Evolutionary conservation across 2,797 vertebrate species (phyloP).

Genomic region (Enteromius argenteus): DNA sequence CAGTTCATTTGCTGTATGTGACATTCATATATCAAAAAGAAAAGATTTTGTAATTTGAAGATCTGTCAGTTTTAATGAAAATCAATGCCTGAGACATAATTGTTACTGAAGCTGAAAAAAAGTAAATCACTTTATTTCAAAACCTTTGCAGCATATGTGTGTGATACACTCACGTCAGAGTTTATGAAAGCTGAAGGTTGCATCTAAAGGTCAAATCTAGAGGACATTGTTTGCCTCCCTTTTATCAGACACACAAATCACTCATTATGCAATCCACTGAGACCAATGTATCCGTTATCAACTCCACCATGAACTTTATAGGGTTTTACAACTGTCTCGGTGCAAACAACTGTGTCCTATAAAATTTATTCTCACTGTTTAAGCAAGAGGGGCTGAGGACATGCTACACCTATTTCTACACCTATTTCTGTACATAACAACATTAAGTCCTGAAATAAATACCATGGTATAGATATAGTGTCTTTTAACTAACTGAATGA

Average conservation of each 20-base stretch:
- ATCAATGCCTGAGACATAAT: not conserved
- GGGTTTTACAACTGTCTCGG: conserved; percentile 8
- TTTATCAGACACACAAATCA: conserved; percentile 17
- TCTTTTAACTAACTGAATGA: conserved; percentile 55
- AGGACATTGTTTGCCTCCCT: not conserved
- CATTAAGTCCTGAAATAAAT: conserved; percentile 71
- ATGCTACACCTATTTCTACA: too few relatives aligned
- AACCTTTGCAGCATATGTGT: too few relatives aligned
- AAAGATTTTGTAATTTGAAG: not conserved
- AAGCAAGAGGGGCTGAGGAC: conserved; percentile 37
- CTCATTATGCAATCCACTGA: not conserved
- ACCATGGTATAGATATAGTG: conserved; percentile 66
- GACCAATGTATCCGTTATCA: conserved; percentile 2
- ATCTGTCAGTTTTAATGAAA: conserved; percentile 1
- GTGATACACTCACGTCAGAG: not conserved
- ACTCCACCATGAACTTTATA: not conserved
- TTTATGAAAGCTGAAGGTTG: conserved; percentile 15
- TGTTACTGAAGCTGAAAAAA: not conserved
- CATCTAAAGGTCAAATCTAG: conserved; percentile 31
- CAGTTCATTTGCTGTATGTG: not conserved
- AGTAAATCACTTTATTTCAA: not conserved
- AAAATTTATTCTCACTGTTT: not conserved
- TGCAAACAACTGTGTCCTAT: not conserved
- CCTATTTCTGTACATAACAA: conserved; percentile 71
- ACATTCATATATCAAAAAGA: not conserved